Base-by-base conservation (phyloP, 2,888 invertebrate genomes). In the Scaptomyza flava region DNA sequence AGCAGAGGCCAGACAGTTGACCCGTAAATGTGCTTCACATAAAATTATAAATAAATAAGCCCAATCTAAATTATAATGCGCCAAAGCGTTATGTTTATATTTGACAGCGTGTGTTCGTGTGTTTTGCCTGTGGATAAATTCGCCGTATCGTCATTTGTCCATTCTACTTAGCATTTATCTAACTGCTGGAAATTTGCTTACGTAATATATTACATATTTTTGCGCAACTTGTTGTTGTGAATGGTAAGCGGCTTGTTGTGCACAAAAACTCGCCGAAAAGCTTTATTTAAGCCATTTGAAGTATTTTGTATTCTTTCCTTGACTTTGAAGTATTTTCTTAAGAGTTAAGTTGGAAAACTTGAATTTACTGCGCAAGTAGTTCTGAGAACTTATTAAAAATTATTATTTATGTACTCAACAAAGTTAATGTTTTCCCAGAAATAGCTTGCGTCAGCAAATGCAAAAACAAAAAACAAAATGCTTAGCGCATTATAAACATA, bases 41-140 rank as follows among this genome's bases (percentile, higher is more conserved):
- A 61, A 74, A 65, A 71, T 71, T 79, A 81, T 83, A 73, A 71
- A 80, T 73, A 80, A 62, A 69, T 67, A 77, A 70, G 42, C 56
- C 51, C 33, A 77, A 69, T 74, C 71, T 67, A 72, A 65, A 77
- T 77, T 65, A 65, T 68, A 62, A 48, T 52, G 53, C 62, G 68
- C 60, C 71, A 68, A 60, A 54, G 59, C 59, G 38, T 75, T 48
- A 67, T 65, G 65, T 43, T 68, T 48, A 63, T 71, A 61, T 64
- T 64, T 64, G 65, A 69, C 5, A 5, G 34, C 3, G 34, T 36
- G 36, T n/a, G 36, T 36, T n/a, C 7, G 36, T 34, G 6, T 36
- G 36, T 34, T 4, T 34, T 11, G 12, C 12, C 12, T 12, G 34
- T 34, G n/a, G 30, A 59, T 43, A 36, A n/a, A 14, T 62, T 43